Conservation (phyloP, 2,888 invertebrate genomes). For the Eugnorisma glareosa region DNA sequence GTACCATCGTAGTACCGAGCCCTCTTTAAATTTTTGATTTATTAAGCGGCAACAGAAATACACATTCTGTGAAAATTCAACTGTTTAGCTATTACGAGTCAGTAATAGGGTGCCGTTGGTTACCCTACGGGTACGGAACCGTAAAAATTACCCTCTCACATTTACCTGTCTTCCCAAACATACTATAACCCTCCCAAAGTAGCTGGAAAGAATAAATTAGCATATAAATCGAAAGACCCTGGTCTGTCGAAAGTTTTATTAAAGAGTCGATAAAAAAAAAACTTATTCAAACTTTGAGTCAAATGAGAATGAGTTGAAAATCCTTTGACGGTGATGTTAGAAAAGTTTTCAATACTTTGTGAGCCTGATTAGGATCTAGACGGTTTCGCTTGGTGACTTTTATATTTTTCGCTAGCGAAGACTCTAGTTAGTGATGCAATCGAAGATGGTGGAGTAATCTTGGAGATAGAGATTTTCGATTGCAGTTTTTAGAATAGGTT, state of each 20-base stretch:
- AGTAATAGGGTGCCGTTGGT: no score
- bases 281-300: conserved; percentile 56
- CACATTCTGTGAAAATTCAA: no score
- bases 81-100: no score
- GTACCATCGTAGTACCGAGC: no score
- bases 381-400: conserved; percentile 44
- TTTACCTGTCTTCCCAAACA: conserved; percentile 40
- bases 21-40: no score
- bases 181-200: conserved; percentile 51
- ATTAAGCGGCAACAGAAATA: no score
- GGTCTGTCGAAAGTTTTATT: conserved; percentile 68
- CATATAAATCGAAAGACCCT: conserved; percentile 68
- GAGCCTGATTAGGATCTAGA: conserved; percentile 62
- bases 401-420: conserved; percentile 31
- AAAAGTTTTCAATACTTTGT: conserved; percentile 58
- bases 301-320: conserved; percentile 68
- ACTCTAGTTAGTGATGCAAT: background rate
- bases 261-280: conserved; percentile 64
- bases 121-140: background rate
- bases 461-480: conserved; percentile 13
- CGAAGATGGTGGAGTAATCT: conserved; percentile 9
- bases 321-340: conserved; percentile 63
- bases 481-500: background rate
- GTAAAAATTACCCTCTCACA: background rate
- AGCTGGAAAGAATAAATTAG: conserved; percentile 64